Evolutionary conservation across 30 jellyfish, hydroid and myxozoan genomes (phyloP).

Genomic region (Nemopilema nomurai): DNA sequence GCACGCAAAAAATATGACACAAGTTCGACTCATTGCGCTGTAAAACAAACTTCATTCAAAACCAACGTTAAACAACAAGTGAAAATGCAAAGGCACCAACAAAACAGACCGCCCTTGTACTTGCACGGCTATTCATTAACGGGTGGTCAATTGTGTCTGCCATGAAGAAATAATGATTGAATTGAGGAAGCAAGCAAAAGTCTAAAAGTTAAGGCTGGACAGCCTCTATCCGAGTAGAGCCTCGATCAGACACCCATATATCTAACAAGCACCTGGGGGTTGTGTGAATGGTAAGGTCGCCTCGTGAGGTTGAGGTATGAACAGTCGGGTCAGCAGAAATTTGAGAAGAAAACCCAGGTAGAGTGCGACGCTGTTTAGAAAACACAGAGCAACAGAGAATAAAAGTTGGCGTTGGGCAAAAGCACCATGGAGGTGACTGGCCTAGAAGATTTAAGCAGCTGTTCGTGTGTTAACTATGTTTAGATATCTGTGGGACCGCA

Average conservation of each 20-base stretch:
- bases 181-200: not conserved
- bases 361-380: not conserved
- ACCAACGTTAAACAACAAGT: not conserved
- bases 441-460: not conserved
- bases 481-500: not conserved
- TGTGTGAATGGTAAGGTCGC: too few relatives aligned
- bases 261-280: too few relatives aligned
- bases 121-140: not conserved
- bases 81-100: not conserved
- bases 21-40: not conserved
- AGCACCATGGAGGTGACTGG: not conserved
- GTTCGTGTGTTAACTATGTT: not conserved
- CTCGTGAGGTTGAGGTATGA: too few relatives aligned
- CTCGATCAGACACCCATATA: too few relatives aligned
- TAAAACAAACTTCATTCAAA: not conserved
- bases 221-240: too few relatives aligned
- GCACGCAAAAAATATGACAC: not conserved
- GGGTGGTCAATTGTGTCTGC: not conserved
- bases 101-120: not conserved
- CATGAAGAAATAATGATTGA: not conserved
- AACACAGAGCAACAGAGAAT: not conserved
- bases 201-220: too few relatives aligned
- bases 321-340: too few relatives aligned
- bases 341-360: too few relatives aligned
- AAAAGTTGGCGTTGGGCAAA: not conserved